Percentiles rank a stretch among this genome's conserved stretches.
Evolutionary conservation across 2,797 vertebrate genomes (phyloP).

Genomic region (Halcyon badia): DNA sequence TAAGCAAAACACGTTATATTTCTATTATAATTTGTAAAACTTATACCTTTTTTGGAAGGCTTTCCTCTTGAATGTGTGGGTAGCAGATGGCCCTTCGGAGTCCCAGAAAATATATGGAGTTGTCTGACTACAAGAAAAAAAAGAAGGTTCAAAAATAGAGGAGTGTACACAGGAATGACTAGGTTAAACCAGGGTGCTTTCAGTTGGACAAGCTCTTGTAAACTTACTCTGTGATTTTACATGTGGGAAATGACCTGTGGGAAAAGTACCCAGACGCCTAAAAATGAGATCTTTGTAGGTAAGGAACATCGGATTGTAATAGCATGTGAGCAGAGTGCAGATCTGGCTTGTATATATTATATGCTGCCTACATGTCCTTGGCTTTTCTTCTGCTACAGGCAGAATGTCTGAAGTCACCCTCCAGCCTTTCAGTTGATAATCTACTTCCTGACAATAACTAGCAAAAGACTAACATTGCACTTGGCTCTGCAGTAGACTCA

Average conservation of each 20-base stretch:
- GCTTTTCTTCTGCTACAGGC: conserved; percentile 2
- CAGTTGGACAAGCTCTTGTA: background rate
- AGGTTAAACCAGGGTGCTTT: background rate
- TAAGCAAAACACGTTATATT: background rate
- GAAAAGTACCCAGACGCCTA: background rate
- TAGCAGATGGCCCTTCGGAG: background rate
- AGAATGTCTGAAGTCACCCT: conserved; percentile 36
- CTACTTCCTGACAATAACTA: conserved; percentile 55
- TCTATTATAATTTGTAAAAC: background rate
- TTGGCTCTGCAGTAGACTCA: background rate
- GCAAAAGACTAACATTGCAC: conserved; percentile 36
- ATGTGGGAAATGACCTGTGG: background rate
- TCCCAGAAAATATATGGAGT: background rate
- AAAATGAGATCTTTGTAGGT: background rate
- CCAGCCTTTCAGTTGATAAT: conserved; percentile 22
- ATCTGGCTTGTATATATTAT: background rate
- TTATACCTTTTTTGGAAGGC: background rate
- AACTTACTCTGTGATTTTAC: background rate
- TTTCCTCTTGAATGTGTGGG: background rate
- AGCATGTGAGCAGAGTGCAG: background rate
- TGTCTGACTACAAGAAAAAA: background rate
- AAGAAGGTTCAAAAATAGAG: background rate
- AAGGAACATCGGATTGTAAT: background rate
- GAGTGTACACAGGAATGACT: background rate
- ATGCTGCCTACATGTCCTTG: background rate